Percentiles rank a stretch among this genome's conserved stretches.
phyloP scores from a whole-genome alignment of 1,140 invertebrate genomes.

The Drosophila fuyamai region DNA sequence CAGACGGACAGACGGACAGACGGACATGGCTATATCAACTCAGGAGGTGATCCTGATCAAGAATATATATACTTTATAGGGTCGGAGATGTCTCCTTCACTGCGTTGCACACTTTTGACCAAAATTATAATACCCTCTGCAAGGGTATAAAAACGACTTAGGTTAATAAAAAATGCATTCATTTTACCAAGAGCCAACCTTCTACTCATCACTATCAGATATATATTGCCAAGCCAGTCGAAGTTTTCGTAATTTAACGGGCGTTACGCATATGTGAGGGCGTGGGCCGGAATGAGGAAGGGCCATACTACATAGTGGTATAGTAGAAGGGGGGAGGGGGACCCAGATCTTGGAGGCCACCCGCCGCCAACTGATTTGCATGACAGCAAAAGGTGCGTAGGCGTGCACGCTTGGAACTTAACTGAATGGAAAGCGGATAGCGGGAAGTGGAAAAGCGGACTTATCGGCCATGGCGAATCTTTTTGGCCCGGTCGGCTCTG shows the following conservation, averaged over 20 bases:
- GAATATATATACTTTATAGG: too few species aligned
- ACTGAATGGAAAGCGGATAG: conserved; percentile 36
- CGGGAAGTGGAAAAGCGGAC: conserved; percentile 19
- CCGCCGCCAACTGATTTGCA: conserved; percentile 73
- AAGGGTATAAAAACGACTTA: too few species aligned
- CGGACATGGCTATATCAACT: too few species aligned
- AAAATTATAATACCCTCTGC: too few species aligned
- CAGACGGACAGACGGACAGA: too few species aligned
- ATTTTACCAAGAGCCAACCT: background rate
- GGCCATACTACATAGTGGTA: conserved; percentile 8
- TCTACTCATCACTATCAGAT: conserved; percentile 27
- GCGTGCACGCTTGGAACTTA: conserved; percentile 58
- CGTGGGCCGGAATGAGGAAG: conserved; percentile 11
- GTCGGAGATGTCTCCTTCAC: too few species aligned
- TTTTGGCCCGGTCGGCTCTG: conserved; percentile 44
- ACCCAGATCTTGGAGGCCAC: conserved; percentile 35
- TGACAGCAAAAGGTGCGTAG: conserved; percentile 78
- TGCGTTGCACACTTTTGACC: too few species aligned
- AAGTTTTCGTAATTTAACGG: conserved; percentile 53
- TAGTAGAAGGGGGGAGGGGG: background rate
- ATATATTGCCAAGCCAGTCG: conserved; percentile 26
- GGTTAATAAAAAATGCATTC: background rate
- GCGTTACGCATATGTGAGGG: conserved; percentile 59
- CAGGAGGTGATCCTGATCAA: too few species aligned
- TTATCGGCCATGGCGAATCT: conserved; percentile 68